Evolutionary conservation across 2,113 vertebrate genomes (phyloP), one percentile per base, ranked within the genome.

Genomic region (Helogale parvula): DNA sequence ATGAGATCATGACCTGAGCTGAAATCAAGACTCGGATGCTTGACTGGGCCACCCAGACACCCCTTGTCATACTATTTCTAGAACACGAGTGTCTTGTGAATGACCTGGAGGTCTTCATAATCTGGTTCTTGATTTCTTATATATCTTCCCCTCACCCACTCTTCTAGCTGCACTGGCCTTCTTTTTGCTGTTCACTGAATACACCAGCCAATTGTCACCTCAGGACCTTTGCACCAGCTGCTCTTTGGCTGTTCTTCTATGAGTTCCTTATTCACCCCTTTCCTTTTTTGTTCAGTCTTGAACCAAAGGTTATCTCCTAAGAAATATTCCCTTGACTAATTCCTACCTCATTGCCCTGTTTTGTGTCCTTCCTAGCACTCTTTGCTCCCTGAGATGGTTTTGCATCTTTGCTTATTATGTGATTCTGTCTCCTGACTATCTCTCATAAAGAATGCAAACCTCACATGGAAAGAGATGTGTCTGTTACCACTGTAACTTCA

Each of bases 311-410:
- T 15, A 77, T 65, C 90, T 81, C 35, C 27, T 88, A 88, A 88
- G 80, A 83, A 92, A 57, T 57, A 38, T 68, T 31, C 38, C 35
- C 27, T 33, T 29, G 57, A 63, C 52, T 14, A 38, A 27, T 76
- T 81, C 93, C 10, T n/a, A 13, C 19, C 25, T 80, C 52, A 57
- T 4, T 45, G 33, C 16, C 52, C 23, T 52, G 10, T 86, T 86
- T 72, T 81, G 38, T 31, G 31, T 14, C 50, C 74, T 77, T 71
- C 33, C 27, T 12, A 71, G 72, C 68, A 65, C 31, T 72, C 71
- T 91, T 69, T 93, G 63, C 52, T 94, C 15, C 69, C 54, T 47
- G 14, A 96, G 93, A 91, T 63, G n/a, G n/a, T 38, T 94, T 79
- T 84, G 12, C 25, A 11, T 77, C 8, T 66, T 71, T 71, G 2